Conservation (phyloP, 2,888 invertebrate genomes). For the Metacarcinus magister region DNA sequence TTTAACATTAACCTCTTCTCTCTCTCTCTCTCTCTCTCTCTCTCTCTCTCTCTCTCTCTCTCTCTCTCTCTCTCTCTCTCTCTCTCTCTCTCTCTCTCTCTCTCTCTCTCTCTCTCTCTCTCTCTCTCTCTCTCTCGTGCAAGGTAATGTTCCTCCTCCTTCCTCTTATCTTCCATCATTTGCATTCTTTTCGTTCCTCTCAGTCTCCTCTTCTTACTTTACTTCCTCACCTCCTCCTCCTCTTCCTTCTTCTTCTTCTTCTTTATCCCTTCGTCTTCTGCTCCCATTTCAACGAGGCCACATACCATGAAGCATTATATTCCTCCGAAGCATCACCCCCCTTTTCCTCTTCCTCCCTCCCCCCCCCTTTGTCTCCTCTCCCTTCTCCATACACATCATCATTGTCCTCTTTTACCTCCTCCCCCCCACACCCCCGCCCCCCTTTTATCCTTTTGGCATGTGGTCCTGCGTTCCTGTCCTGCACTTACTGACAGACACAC, state of each 20-base stretch:
- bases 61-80: no score
- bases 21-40: no score
- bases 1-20: not conserved
- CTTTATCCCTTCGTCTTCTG: not conserved
- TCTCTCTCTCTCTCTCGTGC: no score
- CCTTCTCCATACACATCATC: not conserved
- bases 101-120: no score
- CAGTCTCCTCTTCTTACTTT: not conserved
- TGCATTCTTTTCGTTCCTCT: slow-evolving; percentile 1
- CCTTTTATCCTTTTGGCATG: not conserved
- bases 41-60: no score
- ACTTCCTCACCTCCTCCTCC: not conserved
- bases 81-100: no score
- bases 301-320: slow-evolving; percentile 40
- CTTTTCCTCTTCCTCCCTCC: not conserved
- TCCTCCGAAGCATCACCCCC: not conserved
- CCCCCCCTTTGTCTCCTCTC: not conserved
- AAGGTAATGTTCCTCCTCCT: not conserved
- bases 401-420: not conserved
- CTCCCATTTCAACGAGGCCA: slow-evolving; percentile 5
- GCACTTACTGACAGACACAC: not conserved
- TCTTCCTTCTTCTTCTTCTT: not conserved
- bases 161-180: not conserved
- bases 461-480: not conserved
- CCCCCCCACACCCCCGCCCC: not conserved